Conservation (phyloP, 2,797 vertebrate genomes). For the Smutsia gigantea region DNA sequence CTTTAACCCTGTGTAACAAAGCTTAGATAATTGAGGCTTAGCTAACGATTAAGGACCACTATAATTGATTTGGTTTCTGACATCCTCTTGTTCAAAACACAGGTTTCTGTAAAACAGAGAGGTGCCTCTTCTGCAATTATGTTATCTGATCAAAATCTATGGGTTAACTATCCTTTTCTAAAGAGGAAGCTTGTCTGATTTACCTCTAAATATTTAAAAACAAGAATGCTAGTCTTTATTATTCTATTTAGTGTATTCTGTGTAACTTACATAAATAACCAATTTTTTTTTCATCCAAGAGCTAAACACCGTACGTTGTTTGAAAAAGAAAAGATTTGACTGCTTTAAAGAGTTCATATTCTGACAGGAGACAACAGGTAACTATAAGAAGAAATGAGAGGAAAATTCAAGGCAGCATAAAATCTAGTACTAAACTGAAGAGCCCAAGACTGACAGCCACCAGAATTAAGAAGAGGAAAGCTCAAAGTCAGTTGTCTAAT, state of each 20-base stretch:
- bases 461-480: background rate
- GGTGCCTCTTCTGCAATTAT: background rate
- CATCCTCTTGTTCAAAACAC: background rate
- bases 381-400: background rate
- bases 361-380: background rate
- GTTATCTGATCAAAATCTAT: slow-evolving; percentile 2
- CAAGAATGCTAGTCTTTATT: background rate
- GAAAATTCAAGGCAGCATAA: slow-evolving; percentile 12
- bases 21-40: background rate
- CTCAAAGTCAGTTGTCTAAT: background rate
- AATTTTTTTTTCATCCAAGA: background rate
- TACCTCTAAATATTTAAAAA: slow-evolving; percentile 21
- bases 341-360: slow-evolving; percentile 13
- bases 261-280: slow-evolving; percentile 15
- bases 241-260: background rate
- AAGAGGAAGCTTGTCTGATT: background rate
- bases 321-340: background rate
- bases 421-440: background rate
- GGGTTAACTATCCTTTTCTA: background rate
- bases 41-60: slow-evolving; percentile 36
- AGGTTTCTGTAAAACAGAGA: slow-evolving; percentile 45
- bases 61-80: slow-evolving; percentile 37
- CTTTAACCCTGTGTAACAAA: background rate
- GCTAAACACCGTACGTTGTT: background rate
- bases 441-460: background rate